phyloP scores from a whole-genome alignment of 2,888 invertebrate genomes.

The Neoscelio sp. region DNA sequence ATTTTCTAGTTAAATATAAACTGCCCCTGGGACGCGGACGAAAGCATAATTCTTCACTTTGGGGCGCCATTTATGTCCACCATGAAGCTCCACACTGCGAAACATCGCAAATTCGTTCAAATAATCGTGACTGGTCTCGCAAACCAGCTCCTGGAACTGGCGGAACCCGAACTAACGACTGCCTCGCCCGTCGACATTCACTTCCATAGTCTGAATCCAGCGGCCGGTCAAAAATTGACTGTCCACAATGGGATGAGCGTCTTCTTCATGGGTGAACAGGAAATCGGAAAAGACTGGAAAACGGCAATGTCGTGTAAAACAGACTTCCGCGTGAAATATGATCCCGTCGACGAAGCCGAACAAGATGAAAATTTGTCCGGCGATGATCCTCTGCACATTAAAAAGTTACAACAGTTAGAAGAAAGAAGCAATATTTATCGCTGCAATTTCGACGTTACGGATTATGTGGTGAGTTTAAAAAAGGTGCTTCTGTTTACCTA shows the following conservation, averaged over 20 bases:
- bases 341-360: conserved; percentile 77
- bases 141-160: conserved; percentile 80
- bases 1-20: conserved; percentile 87
- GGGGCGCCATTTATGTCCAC: conserved; percentile 92
- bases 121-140: conserved; percentile 88
- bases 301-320: conserved; percentile 84
- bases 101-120: conserved; percentile 93
- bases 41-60: conserved; percentile 91
- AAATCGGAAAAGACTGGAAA: conserved; percentile 81
- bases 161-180: conserved; percentile 82
- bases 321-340: conserved; percentile 87
- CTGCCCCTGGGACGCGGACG: conserved; percentile 91
- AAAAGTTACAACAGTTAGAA: conserved; percentile 83
- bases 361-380: conserved; percentile 73
- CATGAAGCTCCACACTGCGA: conserved; percentile 93
- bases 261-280: conserved; percentile 92
- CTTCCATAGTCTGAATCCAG: conserved; percentile 88
- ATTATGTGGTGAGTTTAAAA: conserved; percentile 87
- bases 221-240: conserved; percentile 85
- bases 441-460: conserved; percentile 91
- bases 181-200: conserved; percentile 86
- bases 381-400: conserved; percentile 81
- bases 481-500: background rate
- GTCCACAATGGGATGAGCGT: conserved; percentile 90
- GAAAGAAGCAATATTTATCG: conserved; percentile 80